Evolutionary conservation across 2,113 vertebrate genomes (phyloP), one percentile per base, ranked within the genome.

Genomic region (Salvelinus fontinalis): DNA sequence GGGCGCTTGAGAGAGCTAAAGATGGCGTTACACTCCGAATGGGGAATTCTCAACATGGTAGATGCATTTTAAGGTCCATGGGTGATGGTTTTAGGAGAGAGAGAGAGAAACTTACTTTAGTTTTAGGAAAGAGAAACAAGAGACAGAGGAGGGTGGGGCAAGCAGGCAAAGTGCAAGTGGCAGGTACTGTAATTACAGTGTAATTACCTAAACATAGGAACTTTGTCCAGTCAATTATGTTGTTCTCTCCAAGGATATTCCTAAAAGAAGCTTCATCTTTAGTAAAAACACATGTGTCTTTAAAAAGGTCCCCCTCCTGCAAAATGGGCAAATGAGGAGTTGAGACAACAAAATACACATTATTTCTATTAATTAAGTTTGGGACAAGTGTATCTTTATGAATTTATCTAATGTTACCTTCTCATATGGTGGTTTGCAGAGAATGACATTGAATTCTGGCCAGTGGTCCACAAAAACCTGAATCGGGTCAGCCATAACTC

Each of bases 361-460:
- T 18, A 16, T 20, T 48, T 49, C 7, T 59, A 62, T 39, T 7
- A 67, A 20, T 39, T 7, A 67, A 20, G 22, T 29, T 27, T 3
- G 13, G 11, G 20, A 0, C 54, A 34, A 3, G 22, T 3, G 20
- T 22, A n/a, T 34, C 26, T 4, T 29, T 67, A n/a, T 39, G 67
- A 65, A 54, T 34, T 44, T 39, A 12, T 64, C 18, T 39, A 0
- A 9, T 65, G 13, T 67, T 73, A 92, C 89, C 88, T 89, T 51
- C 60, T 70, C 44, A 14, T 0, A 22, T 2, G 76, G 29, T 12
- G 87, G 81, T 76, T 79, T 67, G 27, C 80, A 88, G 59, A 93
- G 70, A 5, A 91, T 83, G 0, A 87, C 84, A 49, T 83, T 90
- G 78, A 92, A 93, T 54, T 89, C 84, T 0, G 91, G 92, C 91